phyloP scores from a whole-genome alignment of 2,888 invertebrate genomes.

The Chalcosyrphus nemorum region DNA sequence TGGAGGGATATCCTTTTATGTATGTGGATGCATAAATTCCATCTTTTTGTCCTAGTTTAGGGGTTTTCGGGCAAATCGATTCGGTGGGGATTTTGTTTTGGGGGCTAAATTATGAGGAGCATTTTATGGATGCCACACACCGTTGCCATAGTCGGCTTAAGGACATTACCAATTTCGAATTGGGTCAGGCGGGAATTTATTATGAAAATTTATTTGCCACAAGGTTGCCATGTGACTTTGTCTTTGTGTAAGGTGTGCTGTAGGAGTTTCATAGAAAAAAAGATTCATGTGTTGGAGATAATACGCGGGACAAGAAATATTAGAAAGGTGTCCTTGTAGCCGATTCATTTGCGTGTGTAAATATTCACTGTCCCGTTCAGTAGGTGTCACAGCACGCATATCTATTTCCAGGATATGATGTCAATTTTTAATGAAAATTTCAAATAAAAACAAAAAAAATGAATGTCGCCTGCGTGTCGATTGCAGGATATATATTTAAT shows the following conservation, averaged over 20 bases:
- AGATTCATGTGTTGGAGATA: not conserved
- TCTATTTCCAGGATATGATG: not conserved
- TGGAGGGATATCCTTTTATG: not conserved
- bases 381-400: too few relatives aligned
- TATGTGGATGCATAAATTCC: not conserved
- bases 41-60: not conserved
- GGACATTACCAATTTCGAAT: not conserved
- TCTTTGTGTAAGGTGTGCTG: not conserved
- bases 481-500: not conserved
- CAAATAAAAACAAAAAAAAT: not conserved
- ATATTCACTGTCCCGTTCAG: too few relatives aligned
- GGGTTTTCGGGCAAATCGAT: conserved; percentile 9
- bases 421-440: not conserved
- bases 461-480: not conserved
- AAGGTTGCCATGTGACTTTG: not conserved
- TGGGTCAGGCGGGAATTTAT: conserved; percentile 2
- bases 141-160: not conserved
- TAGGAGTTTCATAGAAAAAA: not conserved
- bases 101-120: conserved; percentile 6
- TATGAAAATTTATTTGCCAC: not conserved
- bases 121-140: conserved; percentile 11
- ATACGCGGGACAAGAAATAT: not conserved
- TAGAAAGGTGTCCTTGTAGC: too few relatives aligned
- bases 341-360: not conserved
- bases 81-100: conserved; percentile 13